Percentiles rank a stretch among this genome's conserved stretches.
phyloP scores from a whole-genome alignment of 2,888 invertebrate species.

The Blastobasis lacticolella region DNA sequence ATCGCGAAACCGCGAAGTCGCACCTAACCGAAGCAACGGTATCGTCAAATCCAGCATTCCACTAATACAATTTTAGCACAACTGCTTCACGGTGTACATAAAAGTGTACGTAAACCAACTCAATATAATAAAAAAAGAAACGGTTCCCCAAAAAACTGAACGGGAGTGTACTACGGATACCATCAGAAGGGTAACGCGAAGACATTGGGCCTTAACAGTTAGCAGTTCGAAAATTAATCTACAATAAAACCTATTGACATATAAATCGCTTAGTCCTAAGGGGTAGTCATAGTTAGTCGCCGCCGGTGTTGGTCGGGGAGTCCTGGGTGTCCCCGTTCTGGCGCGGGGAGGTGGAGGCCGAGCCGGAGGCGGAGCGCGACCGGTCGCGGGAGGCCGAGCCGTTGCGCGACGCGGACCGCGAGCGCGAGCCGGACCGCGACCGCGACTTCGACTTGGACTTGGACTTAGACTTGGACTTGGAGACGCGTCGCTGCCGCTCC shows the following conservation, averaged over 20 bases:
- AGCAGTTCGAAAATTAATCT: neutral
- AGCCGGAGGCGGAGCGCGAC: constrained; percentile 40
- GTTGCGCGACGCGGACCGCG: constrained; percentile 37
- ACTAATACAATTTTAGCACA: too few species aligned
- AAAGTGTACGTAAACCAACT: neutral
- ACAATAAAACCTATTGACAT: neutral
- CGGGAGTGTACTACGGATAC: too few species aligned
- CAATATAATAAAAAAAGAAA: neutral
- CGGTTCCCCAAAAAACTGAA: neutral
- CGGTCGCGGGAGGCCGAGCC: constrained; percentile 40
- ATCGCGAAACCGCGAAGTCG: too few species aligned
- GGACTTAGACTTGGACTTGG: constrained; percentile 55
- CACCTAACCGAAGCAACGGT: too few species aligned
- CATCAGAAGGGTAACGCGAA: too few species aligned
- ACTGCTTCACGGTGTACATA: too few species aligned
- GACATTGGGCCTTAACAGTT: neutral
- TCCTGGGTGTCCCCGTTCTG: constrained; percentile 55
- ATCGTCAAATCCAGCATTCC: too few species aligned
- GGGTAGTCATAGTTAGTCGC: constrained; percentile 34
- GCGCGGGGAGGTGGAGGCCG: constrained; percentile 49
- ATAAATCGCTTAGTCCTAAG: constrained; percentile 16
- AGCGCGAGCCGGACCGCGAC: constrained; percentile 25
- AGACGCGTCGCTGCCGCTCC: constrained; percentile 25
- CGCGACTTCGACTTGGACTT: constrained; percentile 41
- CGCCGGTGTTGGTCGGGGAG: constrained; percentile 53